phyloP scores from a whole-genome alignment of 2,113 vertebrate species.

The Corythornis vintsioides region DNA sequence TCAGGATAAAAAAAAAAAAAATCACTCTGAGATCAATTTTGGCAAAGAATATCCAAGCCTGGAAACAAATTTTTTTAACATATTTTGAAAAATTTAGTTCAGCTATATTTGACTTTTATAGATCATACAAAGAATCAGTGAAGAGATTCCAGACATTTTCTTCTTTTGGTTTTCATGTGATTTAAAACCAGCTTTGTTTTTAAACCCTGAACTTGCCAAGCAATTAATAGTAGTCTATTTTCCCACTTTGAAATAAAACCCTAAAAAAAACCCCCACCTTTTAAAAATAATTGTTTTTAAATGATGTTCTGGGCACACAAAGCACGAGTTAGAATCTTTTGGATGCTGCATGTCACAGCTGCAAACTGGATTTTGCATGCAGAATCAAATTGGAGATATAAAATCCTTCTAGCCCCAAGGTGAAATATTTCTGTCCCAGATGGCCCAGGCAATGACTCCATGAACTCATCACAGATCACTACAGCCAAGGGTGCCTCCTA shows the following conservation, averaged over 20 bases:
- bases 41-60: background rate
- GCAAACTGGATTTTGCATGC: background rate
- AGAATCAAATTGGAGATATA: background rate
- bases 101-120: slow-evolving; percentile 1
- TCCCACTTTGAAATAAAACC: background rate
- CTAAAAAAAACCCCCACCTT: background rate
- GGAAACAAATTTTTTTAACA: background rate
- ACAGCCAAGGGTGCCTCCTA: too few relatives aligned
- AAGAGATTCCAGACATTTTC: background rate
- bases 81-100: background rate
- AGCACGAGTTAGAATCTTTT: background rate
- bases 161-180: background rate
- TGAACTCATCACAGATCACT: background rate
- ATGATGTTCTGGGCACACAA: rapidly evolving
- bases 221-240: background rate
- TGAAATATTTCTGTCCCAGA: background rate
- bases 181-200: background rate
- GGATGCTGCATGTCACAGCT: background rate
- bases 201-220: background rate
- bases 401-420: background rate
- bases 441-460: background rate
- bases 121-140: background rate
- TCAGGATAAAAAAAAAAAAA: background rate
- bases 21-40: background rate
- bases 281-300: background rate